A percentile compares a stretch with the other conserved stretches of the same genome.
These are phyloP conservation scores for Tetheella fluctuosa DNA, from an alignment of 2,888 invertebrate genomes.

Conservation along the genomic window DNA sequence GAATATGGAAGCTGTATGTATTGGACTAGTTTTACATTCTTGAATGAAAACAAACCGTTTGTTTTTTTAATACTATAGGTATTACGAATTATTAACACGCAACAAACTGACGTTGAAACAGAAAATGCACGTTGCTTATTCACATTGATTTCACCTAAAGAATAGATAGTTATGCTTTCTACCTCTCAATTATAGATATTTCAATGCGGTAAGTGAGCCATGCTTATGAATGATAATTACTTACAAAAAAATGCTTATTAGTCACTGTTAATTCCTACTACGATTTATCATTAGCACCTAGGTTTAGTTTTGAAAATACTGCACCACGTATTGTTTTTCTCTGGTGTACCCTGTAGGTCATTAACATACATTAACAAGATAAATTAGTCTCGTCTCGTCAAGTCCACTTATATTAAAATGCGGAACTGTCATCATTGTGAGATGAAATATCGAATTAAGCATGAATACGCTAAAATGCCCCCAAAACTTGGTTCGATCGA, in stretches of 20 bases:
- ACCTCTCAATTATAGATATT: constrained; percentile 39
- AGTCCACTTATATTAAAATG: constrained; percentile 41
- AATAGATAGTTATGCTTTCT: constrained; percentile 66
- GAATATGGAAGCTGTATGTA: too few relatives aligned
- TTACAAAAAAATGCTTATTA: not conserved
- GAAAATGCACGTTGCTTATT: constrained; percentile 48
- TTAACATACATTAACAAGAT: constrained; percentile 3
- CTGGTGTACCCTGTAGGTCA: not conserved
- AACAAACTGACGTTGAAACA: constrained; percentile 41
- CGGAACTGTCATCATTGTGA: constrained; percentile 54
- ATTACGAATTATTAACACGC: constrained; percentile 45
- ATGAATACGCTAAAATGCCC: constrained; percentile 77
- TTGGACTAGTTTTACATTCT: too few relatives aligned
- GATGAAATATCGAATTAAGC: constrained; percentile 55
- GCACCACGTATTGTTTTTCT: not conserved
- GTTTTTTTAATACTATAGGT: constrained; percentile 12
- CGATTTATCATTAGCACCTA: not conserved
- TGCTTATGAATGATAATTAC: constrained; percentile 31
- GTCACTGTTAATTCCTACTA: not conserved
- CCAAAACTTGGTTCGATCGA: constrained; percentile 60
- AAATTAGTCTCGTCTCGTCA: constrained; percentile 37
- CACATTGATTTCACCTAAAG: constrained; percentile 64
- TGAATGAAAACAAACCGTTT: not conserved
- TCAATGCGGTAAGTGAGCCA: constrained; percentile 25
- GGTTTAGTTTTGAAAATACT: constrained; percentile 5